A percentile compares a stretch with the other conserved stretches of the same genome.
These are phyloP conservation scores for Drosophila anomalata DNA, from an alignment of 2,888 invertebrate species.

Conservation along the genomic window DNA sequence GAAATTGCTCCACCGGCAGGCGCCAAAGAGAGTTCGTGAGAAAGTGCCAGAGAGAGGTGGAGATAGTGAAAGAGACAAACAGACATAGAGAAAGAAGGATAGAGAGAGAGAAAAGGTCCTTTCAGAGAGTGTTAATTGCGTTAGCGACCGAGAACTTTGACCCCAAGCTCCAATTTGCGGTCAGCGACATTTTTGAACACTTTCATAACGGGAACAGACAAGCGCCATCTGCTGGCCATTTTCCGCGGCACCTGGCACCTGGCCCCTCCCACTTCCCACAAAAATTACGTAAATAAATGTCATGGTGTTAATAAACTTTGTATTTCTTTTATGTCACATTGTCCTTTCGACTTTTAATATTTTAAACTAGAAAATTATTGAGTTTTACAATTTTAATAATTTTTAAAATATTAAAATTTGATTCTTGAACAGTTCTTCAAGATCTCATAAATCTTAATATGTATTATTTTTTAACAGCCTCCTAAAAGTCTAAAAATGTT, in stretches of 20 bases:
- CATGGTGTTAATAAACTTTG: slow-evolving; percentile 66
- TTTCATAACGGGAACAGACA: slow-evolving; percentile 68
- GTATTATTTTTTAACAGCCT: too few relatives aligned
- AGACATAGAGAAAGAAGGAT: slow-evolving; percentile 1
- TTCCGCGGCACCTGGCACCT: slow-evolving; percentile 1
- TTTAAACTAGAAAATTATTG: neutral
- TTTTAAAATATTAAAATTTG: too few relatives aligned
- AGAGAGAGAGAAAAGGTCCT: slow-evolving; percentile 4
- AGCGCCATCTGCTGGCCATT: slow-evolving; percentile 17
- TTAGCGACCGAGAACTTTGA: slow-evolving; percentile 64
- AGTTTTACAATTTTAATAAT: neutral
- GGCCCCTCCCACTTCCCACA: neutral
- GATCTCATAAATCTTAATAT: too few relatives aligned
- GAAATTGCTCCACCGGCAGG: slow-evolving; percentile 53
- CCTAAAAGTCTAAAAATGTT: too few relatives aligned
- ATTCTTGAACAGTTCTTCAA: too few relatives aligned
- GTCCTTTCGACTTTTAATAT: neutral
- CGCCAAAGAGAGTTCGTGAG: slow-evolving; percentile 41
- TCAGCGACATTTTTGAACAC: slow-evolving; percentile 58
- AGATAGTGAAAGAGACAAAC: slow-evolving; percentile 8
- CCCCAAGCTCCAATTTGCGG: slow-evolving; percentile 59
- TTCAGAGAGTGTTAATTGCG: slow-evolving; percentile 65
- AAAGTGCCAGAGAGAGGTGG: slow-evolving; percentile 46
- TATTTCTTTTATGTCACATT: slow-evolving; percentile 17
- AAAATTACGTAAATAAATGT: slow-evolving; percentile 36